A percentile compares a stretch with the other conserved stretches of the same genome.
These are phyloP conservation scores for Yponomeuta plumbellus DNA, from an alignment of 2,888 invertebrate genomes.

Conservation along the genomic window DNA sequence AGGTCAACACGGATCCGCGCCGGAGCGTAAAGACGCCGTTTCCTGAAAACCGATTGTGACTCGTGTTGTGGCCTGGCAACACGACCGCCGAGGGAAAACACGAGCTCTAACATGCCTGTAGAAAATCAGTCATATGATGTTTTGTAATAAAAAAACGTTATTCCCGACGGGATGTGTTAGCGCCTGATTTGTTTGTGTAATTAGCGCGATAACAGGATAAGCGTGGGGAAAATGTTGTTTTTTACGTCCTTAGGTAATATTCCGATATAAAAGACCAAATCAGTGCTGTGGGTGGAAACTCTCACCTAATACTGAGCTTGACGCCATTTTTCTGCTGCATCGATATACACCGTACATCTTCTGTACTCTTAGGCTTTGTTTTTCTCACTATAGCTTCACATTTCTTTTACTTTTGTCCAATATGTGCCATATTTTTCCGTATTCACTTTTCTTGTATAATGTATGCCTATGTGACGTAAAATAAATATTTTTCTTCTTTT, in stretches of 20 bases:
- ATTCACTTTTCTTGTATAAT: too few species aligned
- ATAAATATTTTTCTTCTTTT: too few species aligned
- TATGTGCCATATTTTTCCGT: too few species aligned
- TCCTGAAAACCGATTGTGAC: background rate
- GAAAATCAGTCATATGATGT: too few species aligned
- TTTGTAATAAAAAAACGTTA: background rate
- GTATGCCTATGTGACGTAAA: too few species aligned
- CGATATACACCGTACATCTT: too few species aligned
- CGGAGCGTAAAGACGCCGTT: background rate
- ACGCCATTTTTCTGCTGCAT: too few species aligned
- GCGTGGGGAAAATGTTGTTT: background rate
- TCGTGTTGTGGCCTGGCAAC: background rate
- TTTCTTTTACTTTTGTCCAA: too few species aligned
- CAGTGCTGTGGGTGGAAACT: too few species aligned
- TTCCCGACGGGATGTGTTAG: background rate
- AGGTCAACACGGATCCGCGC: background rate
- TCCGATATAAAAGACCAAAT: background rate
- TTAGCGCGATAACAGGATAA: background rate
- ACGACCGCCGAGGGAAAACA: background rate
- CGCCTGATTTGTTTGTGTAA: conserved; percentile 1
- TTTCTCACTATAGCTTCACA: too few species aligned
- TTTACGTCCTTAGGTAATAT: background rate
- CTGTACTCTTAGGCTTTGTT: too few species aligned
- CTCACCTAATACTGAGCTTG: too few species aligned
- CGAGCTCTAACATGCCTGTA: background rate